These are phyloP conservation scores for Lepidocyrtoides sp. DNA, from an alignment of 2,888 invertebrate genomes.

Conservation along the genomic window DNA sequence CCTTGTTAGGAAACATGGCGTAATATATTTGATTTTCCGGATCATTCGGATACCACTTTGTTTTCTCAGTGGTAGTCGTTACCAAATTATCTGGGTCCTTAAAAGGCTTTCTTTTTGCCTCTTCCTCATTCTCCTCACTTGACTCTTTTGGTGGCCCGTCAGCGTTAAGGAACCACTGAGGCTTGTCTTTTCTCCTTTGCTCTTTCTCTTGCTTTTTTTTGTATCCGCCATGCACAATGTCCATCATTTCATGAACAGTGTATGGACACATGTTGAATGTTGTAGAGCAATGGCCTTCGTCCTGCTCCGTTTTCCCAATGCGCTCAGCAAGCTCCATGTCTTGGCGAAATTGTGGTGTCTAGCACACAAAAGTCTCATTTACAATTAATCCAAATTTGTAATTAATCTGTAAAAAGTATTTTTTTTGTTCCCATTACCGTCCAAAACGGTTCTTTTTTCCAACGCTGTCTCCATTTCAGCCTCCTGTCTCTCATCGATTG, in stretches of 20 bases:
- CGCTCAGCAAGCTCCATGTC: conserved; percentile 77
- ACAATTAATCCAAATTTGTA: neutral
- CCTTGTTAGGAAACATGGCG: conserved; percentile 57
- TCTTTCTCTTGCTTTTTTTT: conserved; percentile 18
- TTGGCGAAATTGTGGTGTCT: conserved; percentile 76
- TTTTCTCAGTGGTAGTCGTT: conserved; percentile 52
- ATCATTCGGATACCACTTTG: neutral
- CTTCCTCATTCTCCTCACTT: conserved; percentile 42
- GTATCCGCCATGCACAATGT: conserved; percentile 72
- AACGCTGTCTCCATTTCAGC: conserved; percentile 30
- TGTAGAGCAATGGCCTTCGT: conserved; percentile 65
- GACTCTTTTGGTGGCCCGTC: conserved; percentile 64
- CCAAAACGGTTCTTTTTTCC: conserved; percentile 65
- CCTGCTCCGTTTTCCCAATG: conserved; percentile 70
- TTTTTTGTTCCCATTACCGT: conserved; percentile 10
- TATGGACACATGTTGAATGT: conserved; percentile 79
- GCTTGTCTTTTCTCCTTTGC: conserved; percentile 31
- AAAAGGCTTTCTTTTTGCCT: no score
- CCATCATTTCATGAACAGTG: conserved; percentile 74
- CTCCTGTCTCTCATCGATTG: neutral
- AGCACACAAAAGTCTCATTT: neutral
- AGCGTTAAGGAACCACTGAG: conserved; percentile 62
- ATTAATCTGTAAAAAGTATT: neutral
- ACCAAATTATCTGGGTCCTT: conserved; percentile 58
- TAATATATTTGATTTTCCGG: conserved; percentile 66